A percentile compares a stretch with the other conserved stretches of the same genome.
Evolutionary conservation across 2,888 invertebrate species (phyloP).

Genomic region (Lepidochrysops patricia): DNA sequence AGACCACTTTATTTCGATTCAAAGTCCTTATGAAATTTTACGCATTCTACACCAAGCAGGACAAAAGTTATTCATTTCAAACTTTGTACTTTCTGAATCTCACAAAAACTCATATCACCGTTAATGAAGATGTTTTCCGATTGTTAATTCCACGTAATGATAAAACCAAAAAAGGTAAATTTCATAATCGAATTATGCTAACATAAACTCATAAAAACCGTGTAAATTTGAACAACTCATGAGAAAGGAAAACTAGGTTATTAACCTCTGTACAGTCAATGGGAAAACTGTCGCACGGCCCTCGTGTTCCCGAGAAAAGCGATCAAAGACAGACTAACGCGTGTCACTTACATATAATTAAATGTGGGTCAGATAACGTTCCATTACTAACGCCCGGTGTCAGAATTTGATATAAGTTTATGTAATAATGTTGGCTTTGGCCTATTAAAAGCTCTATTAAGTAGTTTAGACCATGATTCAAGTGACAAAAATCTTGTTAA

Average conservation of each 20-base stretch:
- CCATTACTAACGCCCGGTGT: conserved; percentile 12
- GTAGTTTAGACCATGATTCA: no score
- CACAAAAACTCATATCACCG: background rate
- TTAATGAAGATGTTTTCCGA: background rate
- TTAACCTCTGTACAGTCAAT: conserved; percentile 54
- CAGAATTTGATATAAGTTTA: no score
- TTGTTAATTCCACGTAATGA: background rate
- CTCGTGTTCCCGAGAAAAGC: conserved; percentile 14
- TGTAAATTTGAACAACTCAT: conserved; percentile 25
- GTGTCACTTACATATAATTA: conserved; percentile 6
- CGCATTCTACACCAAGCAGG: no score
- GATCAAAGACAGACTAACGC: conserved; percentile 14
- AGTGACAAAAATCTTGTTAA: background rate
- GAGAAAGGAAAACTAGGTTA: conserved; percentile 48
- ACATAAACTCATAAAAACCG: conserved; percentile 19
- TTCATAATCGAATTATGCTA: conserved; percentile 22
- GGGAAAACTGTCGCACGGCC: conserved; percentile 25
- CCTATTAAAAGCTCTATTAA: no score
- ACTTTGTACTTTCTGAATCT: no score
- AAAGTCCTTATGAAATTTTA: no score
- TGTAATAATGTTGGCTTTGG: no score
- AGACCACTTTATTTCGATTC: no score
- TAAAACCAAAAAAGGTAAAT: conserved; percentile 11
- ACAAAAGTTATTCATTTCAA: no score
- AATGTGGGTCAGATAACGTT: conserved; percentile 16